These are phyloP conservation scores for Yponomeuta evonymella DNA, from an alignment of 2,888 invertebrate species.

Conservation along the genomic window DNA sequence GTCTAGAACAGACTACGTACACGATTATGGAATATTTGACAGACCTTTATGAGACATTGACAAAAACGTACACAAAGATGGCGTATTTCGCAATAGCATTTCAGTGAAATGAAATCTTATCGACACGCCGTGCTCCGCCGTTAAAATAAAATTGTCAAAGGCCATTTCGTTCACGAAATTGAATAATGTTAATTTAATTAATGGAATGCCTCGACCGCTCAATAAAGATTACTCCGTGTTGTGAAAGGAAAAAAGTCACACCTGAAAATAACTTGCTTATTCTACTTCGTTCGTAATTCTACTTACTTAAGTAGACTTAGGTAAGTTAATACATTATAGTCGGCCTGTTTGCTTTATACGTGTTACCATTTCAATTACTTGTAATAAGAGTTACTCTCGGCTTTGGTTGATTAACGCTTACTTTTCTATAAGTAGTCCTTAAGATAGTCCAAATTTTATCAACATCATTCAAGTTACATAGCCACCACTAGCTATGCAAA, in stretches of 20 bases:
- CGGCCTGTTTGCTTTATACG: not conserved
- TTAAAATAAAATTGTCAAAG: conserved; percentile 3
- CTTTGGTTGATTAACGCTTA: no score
- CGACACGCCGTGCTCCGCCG: not conserved
- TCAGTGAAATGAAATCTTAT: not conserved
- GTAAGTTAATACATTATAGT: not conserved
- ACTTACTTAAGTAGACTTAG: not conserved
- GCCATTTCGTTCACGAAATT: conserved; percentile 6
- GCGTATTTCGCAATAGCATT: not conserved
- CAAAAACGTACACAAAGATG: not conserved
- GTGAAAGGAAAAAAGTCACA: not conserved
- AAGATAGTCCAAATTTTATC: no score
- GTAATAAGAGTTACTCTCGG: no score
- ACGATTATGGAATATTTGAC: no score
- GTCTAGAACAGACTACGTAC: no score
- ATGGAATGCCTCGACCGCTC: not conserved
- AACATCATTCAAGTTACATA: no score
- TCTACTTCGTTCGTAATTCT: not conserved
- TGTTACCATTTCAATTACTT: not conserved
- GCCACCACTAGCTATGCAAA: no score
- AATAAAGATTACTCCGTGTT: conserved; percentile 8
- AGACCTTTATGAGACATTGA: not conserved
- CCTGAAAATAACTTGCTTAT: not conserved
- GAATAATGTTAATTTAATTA: conserved; percentile 5
- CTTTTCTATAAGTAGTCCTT: no score